phyloP scores from a whole-genome alignment of 2,888 invertebrate genomes.

The Steinernema carpocapsae region DNA sequence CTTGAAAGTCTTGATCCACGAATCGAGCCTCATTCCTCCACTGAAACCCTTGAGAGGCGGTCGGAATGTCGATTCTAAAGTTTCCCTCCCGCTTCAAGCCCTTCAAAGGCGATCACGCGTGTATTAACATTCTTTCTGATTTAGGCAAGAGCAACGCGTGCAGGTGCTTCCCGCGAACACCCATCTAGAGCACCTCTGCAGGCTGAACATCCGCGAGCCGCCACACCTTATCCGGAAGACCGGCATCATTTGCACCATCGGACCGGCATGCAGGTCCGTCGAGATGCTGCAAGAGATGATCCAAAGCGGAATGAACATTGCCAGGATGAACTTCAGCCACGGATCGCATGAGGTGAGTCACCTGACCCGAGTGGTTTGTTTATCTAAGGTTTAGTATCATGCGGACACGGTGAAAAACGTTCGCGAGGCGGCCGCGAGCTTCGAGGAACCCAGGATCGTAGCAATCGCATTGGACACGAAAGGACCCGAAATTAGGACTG shows the following conservation, averaged over 20 bases:
- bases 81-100: background rate
- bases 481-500: conserved; percentile 97
- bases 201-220: conserved; percentile 85
- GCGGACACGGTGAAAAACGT: conserved; percentile 88
- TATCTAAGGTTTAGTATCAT: conserved; percentile 76
- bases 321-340: conserved; percentile 75
- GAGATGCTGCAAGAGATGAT: conserved; percentile 89
- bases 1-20: background rate
- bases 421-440: conserved; percentile 81
- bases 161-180: conserved; percentile 71
- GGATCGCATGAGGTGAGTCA: conserved; percentile 80
- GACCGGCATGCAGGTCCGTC: conserved; percentile 73
- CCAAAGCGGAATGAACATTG: conserved; percentile 84
- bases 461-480: conserved; percentile 97
- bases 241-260: conserved; percentile 95
- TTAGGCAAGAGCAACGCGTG: conserved; percentile 65
- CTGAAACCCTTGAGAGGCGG: background rate
- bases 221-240: conserved; percentile 77
- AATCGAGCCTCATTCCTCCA: background rate
- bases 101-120: background rate
- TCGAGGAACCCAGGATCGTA: conserved; percentile 76
- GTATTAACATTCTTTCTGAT: conserved; percentile 33
- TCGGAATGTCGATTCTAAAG: background rate
- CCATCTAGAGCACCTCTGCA: conserved; percentile 90
- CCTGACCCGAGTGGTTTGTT: conserved; percentile 38